Base-by-base conservation (phyloP, 2,113 vertebrate genomes). In the Myrmecobius fasciatus region DNA sequence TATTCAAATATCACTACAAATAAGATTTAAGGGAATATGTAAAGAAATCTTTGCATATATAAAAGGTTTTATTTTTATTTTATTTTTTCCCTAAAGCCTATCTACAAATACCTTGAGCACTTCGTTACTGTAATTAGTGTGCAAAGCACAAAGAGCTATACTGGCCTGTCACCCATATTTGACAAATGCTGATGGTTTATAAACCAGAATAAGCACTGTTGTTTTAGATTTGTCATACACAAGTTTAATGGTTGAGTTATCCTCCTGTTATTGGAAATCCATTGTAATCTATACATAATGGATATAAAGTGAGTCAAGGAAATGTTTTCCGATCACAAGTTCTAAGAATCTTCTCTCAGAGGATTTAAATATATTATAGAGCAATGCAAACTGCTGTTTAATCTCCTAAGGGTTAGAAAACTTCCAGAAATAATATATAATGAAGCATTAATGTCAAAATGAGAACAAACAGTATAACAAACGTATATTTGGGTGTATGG, bases 251-350 rank as follows among this genome's bases (percentile, higher is more conserved):
- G 36, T 93, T 97, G 51, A 43, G 48, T 97, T 93, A 89, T 95
- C 89, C 88, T 67, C 43, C 5, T 0, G 49, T 97, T 96, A 96
- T 95, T 98, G 96, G 67, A 96, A 98, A 97, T 94, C 94, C 67
- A 95, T 97, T 94, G 47, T 94, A 96, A 98, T 97, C 95, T 94
- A 96, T 97, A 95, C 47, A 94, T 52, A 97, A 95, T 94, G 91
- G 95, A 92, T 96, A 94, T 83, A 94, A 96, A 97, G 91, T 67
- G 20, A 0, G 0, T 93, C 46, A 95, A 95, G 92, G 88, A 7
- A 31, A n/a, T 1, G 0, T 94, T 97, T 96, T 97, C 92, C 0
- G 3, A 92, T 96, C 52, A 91, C 60, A 7, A 93, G 52, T 54
- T 92, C 92, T 94, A 93, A 95, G 92, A 94, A 93, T 56, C 25